Percentiles rank a stretch among this genome's conserved stretches.
These are phyloP conservation scores for Drosophila arizonae DNA, from an alignment of 1,140 invertebrate genomes.

Conservation along the genomic window DNA sequence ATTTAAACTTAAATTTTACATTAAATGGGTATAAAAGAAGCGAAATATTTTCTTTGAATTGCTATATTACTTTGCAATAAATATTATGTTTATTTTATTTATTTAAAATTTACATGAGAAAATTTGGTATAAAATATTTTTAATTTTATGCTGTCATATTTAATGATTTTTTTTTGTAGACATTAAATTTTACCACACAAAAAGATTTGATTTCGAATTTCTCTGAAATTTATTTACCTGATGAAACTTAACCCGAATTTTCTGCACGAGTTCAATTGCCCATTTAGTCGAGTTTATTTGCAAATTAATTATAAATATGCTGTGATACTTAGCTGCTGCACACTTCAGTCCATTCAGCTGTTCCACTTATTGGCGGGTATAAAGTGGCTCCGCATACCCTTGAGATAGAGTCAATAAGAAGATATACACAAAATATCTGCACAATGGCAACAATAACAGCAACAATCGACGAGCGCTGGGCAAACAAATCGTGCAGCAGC, in stretches of 20 bases:
- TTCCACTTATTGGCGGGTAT: conserved; percentile 48
- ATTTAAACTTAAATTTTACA: too few relatives aligned
- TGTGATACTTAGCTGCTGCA: neutral
- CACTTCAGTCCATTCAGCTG: conserved; percentile 16
- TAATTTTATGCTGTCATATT: too few relatives aligned
- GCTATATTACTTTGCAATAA: too few relatives aligned
- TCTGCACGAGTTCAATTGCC: neutral
- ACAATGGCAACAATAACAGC: conserved; percentile 27
- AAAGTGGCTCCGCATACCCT: conserved; percentile 32
- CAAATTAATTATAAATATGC: neutral
- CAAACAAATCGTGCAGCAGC: conserved; percentile 51
- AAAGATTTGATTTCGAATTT: too few relatives aligned
- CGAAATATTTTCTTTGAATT: too few relatives aligned
- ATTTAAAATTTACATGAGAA: too few relatives aligned
- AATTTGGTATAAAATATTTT: too few relatives aligned
- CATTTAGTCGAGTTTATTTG: neutral
- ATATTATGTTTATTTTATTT: too few relatives aligned
- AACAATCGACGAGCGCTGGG: conserved; percentile 37
- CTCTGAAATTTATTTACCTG: too few relatives aligned
- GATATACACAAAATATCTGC: conserved; percentile 44
- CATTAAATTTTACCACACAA: too few relatives aligned
- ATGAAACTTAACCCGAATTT: neutral
- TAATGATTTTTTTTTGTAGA: too few relatives aligned
- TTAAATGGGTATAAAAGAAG: too few relatives aligned
- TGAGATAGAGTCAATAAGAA: conserved; percentile 17